Percentiles rank a stretch among this genome's conserved stretches.
Conservation (phyloP, 1,140 invertebrate genomes). For the roundworm (Caenorhabditis elegans) region DNA sequence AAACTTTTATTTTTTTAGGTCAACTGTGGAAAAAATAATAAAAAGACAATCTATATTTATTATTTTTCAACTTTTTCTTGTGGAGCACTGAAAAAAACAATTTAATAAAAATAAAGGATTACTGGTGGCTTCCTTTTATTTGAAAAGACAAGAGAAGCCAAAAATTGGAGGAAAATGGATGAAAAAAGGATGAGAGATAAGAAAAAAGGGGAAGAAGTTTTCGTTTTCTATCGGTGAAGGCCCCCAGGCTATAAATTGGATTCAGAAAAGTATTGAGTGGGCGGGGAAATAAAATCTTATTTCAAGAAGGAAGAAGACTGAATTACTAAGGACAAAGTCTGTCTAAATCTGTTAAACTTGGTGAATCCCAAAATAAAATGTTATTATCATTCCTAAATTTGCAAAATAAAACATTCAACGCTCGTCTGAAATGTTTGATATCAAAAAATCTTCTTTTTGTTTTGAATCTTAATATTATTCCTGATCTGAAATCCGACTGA, state of each 20-base stretch:
- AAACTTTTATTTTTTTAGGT: too few species aligned
- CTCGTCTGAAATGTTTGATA: too few species aligned
- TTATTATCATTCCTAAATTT: too few species aligned
- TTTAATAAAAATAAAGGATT: neutral
- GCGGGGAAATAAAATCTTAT: slow-evolving; percentile 4
- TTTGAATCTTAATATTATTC: too few species aligned
- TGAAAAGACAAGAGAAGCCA: neutral
- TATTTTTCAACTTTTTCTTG: too few species aligned
- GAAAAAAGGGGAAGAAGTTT: neutral
- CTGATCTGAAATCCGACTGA: too few species aligned
- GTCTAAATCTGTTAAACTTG: too few species aligned
- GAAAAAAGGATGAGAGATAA: neutral
- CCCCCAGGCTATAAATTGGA: slow-evolving; percentile 15
- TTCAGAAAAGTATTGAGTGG: slow-evolving; percentile 18
- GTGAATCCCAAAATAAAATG: too few species aligned
- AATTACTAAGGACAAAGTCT: neutral
- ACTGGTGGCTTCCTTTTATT: neutral
- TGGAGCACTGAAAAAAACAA: too few species aligned
- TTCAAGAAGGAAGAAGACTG: neutral
- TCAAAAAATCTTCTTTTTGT: too few species aligned
- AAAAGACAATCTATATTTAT: too few species aligned
- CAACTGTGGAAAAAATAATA: neutral
- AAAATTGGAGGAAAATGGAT: neutral
- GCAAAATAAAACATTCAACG: too few species aligned
- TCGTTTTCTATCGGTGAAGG: neutral